Conservation (phyloP, 2,113 vertebrate genomes). For the Formicarius rufipectus region DNA sequence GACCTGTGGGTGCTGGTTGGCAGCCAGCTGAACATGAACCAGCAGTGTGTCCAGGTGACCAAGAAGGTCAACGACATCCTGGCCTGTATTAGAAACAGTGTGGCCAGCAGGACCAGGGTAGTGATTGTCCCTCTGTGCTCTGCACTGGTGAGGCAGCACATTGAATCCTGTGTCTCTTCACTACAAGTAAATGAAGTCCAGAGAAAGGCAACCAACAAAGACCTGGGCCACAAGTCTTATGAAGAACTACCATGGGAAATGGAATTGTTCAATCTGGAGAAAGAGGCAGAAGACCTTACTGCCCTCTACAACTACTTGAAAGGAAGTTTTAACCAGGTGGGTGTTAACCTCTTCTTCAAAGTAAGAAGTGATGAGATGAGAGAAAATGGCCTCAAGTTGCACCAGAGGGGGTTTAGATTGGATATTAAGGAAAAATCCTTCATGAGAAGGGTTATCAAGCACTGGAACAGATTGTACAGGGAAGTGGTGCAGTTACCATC, state of each 20-base stretch:
- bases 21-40: neutral
- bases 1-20: accelerated
- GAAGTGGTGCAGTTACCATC: neutral
- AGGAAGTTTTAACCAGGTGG: neutral
- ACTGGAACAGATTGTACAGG: neutral
- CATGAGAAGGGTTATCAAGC: neutral
- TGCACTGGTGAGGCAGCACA: neutral
- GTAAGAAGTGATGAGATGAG: neutral
- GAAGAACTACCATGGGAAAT: neutral
- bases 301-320: neutral
- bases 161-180: accelerated
- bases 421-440: neutral
- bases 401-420: neutral
- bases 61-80: neutral
- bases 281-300: neutral
- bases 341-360: neutral
- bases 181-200: neutral
- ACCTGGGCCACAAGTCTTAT: neutral
- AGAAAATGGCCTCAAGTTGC: neutral
- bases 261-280: neutral
- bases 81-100: neutral
- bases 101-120: neutral
- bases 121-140: neutral
- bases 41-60: neutral
- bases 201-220: neutral